Percentiles rank a stretch among this genome's conserved stretches.
phyloP scores from a whole-genome alignment of 2,797 vertebrate genomes.

The Artibeus lituratus region DNA sequence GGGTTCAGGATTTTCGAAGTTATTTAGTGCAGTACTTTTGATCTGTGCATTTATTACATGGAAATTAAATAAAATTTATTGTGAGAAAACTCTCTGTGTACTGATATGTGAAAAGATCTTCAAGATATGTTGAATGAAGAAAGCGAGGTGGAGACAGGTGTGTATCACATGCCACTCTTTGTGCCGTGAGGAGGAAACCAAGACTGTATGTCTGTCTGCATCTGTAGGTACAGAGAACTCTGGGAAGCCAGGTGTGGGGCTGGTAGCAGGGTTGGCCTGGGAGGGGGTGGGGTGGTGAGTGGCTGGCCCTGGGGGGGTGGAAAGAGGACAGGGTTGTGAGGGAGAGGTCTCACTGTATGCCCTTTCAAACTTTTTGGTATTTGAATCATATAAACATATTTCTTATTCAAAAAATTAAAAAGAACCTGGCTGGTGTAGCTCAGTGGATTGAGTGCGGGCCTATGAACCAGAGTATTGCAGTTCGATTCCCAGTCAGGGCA shows the following conservation, averaged over 20 bases:
- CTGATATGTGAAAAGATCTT: background rate
- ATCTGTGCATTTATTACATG: background rate
- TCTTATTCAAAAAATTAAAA: background rate
- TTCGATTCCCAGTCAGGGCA: too few relatives aligned
- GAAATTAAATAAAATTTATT: background rate
- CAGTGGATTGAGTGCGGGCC: too few relatives aligned
- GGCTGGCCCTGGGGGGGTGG: background rate
- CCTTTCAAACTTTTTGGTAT: background rate
- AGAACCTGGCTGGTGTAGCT: too few relatives aligned
- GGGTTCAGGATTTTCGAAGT: background rate
- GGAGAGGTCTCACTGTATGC: background rate
- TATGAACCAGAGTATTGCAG: too few relatives aligned
- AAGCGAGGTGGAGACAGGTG: background rate
- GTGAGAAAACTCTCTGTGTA: background rate
- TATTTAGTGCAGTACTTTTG: background rate
- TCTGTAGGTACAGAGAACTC: background rate
- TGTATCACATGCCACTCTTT: background rate
- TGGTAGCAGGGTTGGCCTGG: background rate
- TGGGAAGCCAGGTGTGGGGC: background rate
- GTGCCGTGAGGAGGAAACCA: background rate
- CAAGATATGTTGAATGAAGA: background rate
- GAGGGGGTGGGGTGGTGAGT: too few relatives aligned
- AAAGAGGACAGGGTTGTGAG: background rate
- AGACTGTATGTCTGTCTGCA: background rate
- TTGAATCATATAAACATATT: background rate